These are phyloP conservation scores for Spizaetus ornatus DNA, from an alignment of 2,113 vertebrate species.

Conservation along the genomic window DNA sequence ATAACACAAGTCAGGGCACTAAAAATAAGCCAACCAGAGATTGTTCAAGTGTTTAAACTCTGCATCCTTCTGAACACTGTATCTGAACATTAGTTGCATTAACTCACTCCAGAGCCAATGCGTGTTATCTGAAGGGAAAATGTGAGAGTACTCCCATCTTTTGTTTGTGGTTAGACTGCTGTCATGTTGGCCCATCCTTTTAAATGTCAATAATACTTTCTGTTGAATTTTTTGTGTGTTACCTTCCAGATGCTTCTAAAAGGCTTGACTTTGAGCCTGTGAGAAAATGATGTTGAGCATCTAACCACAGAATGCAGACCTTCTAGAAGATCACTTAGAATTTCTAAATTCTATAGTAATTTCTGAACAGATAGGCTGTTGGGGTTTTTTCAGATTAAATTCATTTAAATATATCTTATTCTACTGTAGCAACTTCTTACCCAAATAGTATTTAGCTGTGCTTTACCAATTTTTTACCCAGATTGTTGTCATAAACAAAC, in stretches of 20 bases:
- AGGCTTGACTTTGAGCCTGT: not conserved
- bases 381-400: not conserved
- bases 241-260: not conserved
- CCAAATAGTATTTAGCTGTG: fast-evolving
- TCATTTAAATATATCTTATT: not conserved
- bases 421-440: not conserved
- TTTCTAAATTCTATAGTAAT: not conserved
- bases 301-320: not conserved
- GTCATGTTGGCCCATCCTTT: not conserved
- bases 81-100: not conserved
- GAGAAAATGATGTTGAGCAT: not conserved
- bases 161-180: not conserved
- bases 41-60: not conserved
- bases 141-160: not conserved
- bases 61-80: not conserved
- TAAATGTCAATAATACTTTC: not conserved
- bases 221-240: not conserved
- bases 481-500: not conserved
- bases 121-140: fast-evolving
- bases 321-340: not conserved
- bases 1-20: not conserved
- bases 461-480: not conserved
- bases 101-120: not conserved
- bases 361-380: not conserved
- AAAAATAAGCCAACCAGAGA: not conserved